A percentile compares a stretch with the other conserved stretches of the same genome.
Evolutionary conservation across 1,140 invertebrate species (phyloP).

Genomic region (Drosophila lacteicornis): DNA sequence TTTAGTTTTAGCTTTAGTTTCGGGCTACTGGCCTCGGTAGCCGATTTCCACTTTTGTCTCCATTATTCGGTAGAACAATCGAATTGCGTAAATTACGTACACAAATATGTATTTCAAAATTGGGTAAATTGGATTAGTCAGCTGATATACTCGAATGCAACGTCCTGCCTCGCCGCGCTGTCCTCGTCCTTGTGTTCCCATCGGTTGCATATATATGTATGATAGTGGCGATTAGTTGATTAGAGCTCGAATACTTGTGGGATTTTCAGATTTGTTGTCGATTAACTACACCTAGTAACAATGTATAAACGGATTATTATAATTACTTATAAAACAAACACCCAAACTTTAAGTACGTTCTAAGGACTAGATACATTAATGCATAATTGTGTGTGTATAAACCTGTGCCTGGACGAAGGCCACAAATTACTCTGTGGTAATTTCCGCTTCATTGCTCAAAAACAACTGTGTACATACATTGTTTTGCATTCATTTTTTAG

Average conservation of each 20-base stretch:
- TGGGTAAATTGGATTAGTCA: slow-evolving; percentile 47
- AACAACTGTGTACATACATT: slow-evolving; percentile 2
- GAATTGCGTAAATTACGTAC: slow-evolving; percentile 81
- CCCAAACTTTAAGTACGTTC: slow-evolving; percentile 19
- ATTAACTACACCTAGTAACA: slow-evolving; percentile 79
- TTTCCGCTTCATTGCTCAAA: neutral
- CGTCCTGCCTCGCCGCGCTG: slow-evolving; percentile 4
- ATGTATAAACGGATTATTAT: slow-evolving; percentile 69
- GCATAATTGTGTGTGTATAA: slow-evolving; percentile 23
- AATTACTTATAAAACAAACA: slow-evolving; percentile 49
- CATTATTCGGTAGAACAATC: slow-evolving; percentile 61
- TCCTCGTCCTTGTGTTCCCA: slow-evolving; percentile 53
- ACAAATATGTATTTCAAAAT: slow-evolving; percentile 71
- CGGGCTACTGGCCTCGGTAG: slow-evolving; percentile 4
- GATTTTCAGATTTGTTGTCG: slow-evolving; percentile 64
- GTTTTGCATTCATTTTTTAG: slow-evolving; percentile 2
- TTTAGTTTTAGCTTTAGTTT: slow-evolving; percentile 11
- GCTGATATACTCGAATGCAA: slow-evolving; percentile 39
- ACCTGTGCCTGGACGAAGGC: slow-evolving; percentile 33
- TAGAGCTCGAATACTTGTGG: slow-evolving; percentile 21
- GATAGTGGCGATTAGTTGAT: slow-evolving; percentile 32
- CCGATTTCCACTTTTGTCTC: slow-evolving; percentile 13
- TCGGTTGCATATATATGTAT: slow-evolving; percentile 58
- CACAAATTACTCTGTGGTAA: neutral
- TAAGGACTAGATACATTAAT: slow-evolving; percentile 24